phyloP scores from a whole-genome alignment of 2,888 invertebrate species.

The Perizoma flavofasciatum region DNA sequence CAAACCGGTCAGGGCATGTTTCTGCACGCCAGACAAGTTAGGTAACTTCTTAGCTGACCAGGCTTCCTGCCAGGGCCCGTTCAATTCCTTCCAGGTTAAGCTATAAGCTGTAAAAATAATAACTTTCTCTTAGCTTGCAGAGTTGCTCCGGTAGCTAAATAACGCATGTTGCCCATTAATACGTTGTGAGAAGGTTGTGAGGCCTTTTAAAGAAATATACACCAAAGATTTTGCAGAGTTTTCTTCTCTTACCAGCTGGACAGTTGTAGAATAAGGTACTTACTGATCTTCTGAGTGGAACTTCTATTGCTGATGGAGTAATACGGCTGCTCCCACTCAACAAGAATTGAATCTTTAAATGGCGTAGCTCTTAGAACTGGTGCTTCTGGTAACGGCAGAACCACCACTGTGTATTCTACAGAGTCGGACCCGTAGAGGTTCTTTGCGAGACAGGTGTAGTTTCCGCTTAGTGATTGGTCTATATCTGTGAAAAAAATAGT shows the following conservation, averaged over 20 bases:
- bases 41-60: constrained; percentile 83
- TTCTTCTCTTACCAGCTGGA: too few species aligned
- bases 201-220: too few species aligned
- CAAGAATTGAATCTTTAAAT: constrained; percentile 75
- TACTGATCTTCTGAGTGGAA: constrained; percentile 69
- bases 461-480: constrained; percentile 87
- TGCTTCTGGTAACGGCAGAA: constrained; percentile 89
- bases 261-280: constrained; percentile 43
- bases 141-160: too few species aligned
- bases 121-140: background rate
- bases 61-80: constrained; percentile 83
- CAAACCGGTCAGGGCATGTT: constrained; percentile 87
- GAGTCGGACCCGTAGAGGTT: constrained; percentile 94
- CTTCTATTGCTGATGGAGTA: constrained; percentile 59
- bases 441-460: constrained; percentile 91
- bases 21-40: constrained; percentile 82
- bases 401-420: constrained; percentile 90
- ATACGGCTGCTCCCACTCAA: constrained; percentile 87
- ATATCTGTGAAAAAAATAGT: constrained; percentile 56
- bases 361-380: constrained; percentile 85
- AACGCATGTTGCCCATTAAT: too few species aligned
- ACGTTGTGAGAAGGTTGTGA: too few species aligned
- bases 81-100: constrained; percentile 78
- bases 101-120: constrained; percentile 68
- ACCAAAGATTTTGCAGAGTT: too few species aligned